Evolutionary conservation across 2,113 vertebrate genomes (phyloP).

Genomic region (Apteryx owenii): DNA sequence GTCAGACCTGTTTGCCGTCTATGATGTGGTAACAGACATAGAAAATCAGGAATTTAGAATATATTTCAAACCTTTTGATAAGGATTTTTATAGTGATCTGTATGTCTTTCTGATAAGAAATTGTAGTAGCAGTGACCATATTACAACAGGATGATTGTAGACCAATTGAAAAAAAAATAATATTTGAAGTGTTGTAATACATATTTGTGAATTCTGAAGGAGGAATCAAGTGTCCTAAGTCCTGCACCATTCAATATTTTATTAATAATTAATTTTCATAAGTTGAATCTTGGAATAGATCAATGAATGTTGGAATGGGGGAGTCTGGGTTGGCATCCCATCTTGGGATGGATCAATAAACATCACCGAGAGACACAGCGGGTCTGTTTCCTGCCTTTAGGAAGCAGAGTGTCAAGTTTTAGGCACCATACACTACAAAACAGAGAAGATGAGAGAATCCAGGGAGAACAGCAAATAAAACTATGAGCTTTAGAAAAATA

Average conservation of each 20-base stretch:
- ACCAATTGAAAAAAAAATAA: background rate
- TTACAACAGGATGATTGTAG: accelerated
- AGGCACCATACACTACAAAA: background rate
- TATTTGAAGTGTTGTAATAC: accelerated
- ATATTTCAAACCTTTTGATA: background rate
- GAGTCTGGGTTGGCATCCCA: background rate
- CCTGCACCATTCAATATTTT: background rate
- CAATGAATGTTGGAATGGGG: background rate
- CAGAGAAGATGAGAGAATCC: background rate
- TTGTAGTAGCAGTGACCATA: background rate
- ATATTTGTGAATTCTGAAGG: background rate
- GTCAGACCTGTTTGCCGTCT: background rate
- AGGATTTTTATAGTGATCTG: background rate
- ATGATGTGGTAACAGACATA: background rate
- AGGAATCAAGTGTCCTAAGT: background rate
- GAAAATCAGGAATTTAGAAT: background rate
- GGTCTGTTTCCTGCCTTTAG: background rate
- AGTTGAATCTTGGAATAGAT: background rate
- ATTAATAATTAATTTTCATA: background rate
- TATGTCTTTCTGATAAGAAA: background rate
- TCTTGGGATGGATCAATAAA: background rate
- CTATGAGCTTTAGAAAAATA: background rate
- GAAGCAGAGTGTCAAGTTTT: background rate
- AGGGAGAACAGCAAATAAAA: background rate
- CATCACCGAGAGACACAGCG: background rate